Base-by-base conservation (phyloP, 2,888 invertebrate species). In the Balanococcus diminutus region DNA sequence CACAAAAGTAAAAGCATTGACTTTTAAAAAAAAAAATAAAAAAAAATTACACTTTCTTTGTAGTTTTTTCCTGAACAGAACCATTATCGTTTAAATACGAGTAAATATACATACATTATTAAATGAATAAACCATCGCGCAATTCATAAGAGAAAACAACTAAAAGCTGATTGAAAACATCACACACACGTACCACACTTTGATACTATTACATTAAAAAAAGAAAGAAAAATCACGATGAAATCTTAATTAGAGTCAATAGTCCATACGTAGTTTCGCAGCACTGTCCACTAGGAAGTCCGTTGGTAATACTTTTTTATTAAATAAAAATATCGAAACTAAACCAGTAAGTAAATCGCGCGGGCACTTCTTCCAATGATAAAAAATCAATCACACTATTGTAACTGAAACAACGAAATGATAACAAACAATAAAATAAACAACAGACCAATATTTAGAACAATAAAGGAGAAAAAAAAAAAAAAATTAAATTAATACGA, bases 401-500 rank as follows among this genome's bases (percentile, higher is more conserved):
- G 67, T 67, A 67, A 67, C 67, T 67, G 67, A 67, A 67, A 67
- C 67, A 67, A 67, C 67, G 67, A 67, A 67, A 67, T 67, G 67
- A 28, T 28, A 67, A 67, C 67, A 67, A 67, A 67, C 31, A 67
- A 67, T 28, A 28, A 16, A 67, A 67, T 61, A 61, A 61, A 61
- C 61, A 61, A 61, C 22, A 8, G 16, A 67, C 28, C 28, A 67
- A 28, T 8, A 61, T 25, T 9, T n/a, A n/a, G n/a, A n/a, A 25
- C 61, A 61, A 25, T 14, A 46, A 46, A 46, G 3, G 16, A 61
- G 25, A 67, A 67, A 67, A 14, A 67, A 28, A 16, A 46, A 56
- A 56, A 56, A 51, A 56, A 56, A 56, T 22, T 22, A 56, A 8
- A 22, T 56, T 16, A 67, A 28, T 67, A 67, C 67, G 67, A 28